These are phyloP conservation scores for Mythimna lalbum DNA, from an alignment of 2,888 invertebrate genomes.

Conservation along the genomic window DNA sequence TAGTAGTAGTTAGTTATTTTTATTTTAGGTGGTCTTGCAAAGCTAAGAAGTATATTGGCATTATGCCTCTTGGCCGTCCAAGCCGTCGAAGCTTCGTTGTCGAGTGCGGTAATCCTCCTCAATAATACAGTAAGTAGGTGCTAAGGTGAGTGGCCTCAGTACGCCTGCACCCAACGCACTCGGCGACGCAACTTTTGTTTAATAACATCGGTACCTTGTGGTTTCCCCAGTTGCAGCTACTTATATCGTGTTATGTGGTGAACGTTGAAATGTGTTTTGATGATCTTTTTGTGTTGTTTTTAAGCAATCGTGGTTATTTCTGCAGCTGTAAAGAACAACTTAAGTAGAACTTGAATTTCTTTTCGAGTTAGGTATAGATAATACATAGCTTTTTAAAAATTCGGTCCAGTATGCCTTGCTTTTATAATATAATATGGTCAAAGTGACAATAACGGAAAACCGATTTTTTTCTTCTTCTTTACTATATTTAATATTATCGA, in stretches of 20 bases:
- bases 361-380: too few relatives aligned
- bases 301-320: neutral
- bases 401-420: too few relatives aligned
- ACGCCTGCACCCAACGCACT: conserved; percentile 49
- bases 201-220: neutral
- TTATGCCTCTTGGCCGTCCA: neutral
- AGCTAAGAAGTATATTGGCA: neutral
- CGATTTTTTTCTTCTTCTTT: too few relatives aligned
- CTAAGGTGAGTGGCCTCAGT: conserved; percentile 41
- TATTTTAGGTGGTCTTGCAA: too few relatives aligned
- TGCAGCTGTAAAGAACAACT: too few relatives aligned
- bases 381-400: too few relatives aligned
- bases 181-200: conserved; percentile 22
- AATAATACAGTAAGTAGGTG: conserved; percentile 21
- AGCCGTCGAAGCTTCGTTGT: neutral
- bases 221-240: neutral
- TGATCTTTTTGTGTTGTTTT: neutral
- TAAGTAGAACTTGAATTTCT: too few relatives aligned
- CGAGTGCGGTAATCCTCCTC: conserved; percentile 6
- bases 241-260: neutral
- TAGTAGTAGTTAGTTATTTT: too few relatives aligned
- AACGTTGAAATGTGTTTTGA: conserved; percentile 9
- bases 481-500: too few relatives aligned
- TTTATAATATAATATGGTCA: too few relatives aligned
- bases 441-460: too few relatives aligned